A percentile compares a stretch with the other conserved stretches of the same genome.
phyloP scores from a whole-genome alignment of 1,140 invertebrate species.

The Philopotamus ludificatus region DNA sequence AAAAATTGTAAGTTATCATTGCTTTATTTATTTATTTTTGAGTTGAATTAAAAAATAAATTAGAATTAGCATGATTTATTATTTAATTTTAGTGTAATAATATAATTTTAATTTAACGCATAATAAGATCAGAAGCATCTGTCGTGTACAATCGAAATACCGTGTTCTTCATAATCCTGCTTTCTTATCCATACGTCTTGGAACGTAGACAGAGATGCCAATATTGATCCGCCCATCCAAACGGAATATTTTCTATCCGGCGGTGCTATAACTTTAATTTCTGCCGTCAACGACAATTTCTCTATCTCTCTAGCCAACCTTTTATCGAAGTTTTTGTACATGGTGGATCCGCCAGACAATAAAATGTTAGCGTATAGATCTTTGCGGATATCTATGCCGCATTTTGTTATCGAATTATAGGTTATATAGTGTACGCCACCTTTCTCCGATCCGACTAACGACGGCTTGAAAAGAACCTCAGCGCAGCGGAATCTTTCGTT shows the following conservation, averaged over 20 bases:
- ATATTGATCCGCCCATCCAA: constrained; percentile 81
- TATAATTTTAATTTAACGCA: too few relatives aligned
- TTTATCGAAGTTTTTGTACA: constrained; percentile 66
- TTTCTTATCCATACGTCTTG: constrained; percentile 91
- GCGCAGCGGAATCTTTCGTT: constrained; percentile 92
- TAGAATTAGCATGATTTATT: too few relatives aligned
- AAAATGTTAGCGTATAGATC: constrained; percentile 91
- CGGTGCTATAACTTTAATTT: constrained; percentile 62
- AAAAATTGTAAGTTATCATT: too few relatives aligned
- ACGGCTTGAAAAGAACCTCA: constrained; percentile 87
- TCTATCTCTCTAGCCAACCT: neutral
- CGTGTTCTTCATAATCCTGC: constrained; percentile 84
- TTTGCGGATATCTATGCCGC: constrained; percentile 88
- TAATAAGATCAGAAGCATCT: constrained; percentile 89
- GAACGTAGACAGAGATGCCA: constrained; percentile 85
- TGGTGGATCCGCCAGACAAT: constrained; percentile 85
- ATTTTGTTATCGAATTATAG: constrained; percentile 93
- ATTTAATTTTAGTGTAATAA: too few relatives aligned
- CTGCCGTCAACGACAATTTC: neutral
- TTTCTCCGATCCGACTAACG: constrained; percentile 83
- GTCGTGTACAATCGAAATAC: constrained; percentile 79
- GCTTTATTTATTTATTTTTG: too few relatives aligned
- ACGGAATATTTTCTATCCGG: constrained; percentile 80
- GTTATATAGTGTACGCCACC: constrained; percentile 79
- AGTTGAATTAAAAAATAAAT: too few relatives aligned